phyloP scores from a whole-genome alignment of 2,113 vertebrate genomes.

The Pardalotus punctatus region DNA sequence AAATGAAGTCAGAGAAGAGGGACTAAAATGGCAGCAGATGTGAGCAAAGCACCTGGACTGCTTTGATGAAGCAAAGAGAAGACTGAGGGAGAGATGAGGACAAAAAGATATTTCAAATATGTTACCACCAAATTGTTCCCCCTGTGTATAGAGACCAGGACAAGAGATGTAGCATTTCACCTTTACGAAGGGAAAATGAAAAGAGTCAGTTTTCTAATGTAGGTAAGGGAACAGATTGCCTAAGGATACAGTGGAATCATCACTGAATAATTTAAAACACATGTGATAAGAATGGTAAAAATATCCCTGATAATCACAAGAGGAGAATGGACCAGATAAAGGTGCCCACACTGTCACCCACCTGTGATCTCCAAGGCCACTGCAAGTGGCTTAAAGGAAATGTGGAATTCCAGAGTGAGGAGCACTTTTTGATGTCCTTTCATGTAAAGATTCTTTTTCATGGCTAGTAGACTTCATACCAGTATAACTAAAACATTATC shows the following conservation, averaged over 20 bases:
- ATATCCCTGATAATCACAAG: background rate
- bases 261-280: background rate
- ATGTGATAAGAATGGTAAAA: background rate
- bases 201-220: background rate
- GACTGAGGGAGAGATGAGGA: background rate
- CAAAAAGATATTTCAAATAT: background rate
- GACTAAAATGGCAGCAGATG: background rate
- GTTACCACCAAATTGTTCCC: background rate
- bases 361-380: background rate
- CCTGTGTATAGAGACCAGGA: background rate
- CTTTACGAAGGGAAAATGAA: background rate
- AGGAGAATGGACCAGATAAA: background rate
- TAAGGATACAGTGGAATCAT: background rate
- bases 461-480: background rate
- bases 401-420: background rate
- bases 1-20: background rate
- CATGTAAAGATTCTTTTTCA: background rate
- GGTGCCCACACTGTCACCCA: background rate
- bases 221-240: background rate
- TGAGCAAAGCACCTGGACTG: background rate
- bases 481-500: background rate
- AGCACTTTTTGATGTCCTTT: background rate
- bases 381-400: background rate
- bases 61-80: background rate
- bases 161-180: background rate